Evolutionary conservation across 1,140 invertebrate species (phyloP).

Genomic region (Hermetia illucens): DNA sequence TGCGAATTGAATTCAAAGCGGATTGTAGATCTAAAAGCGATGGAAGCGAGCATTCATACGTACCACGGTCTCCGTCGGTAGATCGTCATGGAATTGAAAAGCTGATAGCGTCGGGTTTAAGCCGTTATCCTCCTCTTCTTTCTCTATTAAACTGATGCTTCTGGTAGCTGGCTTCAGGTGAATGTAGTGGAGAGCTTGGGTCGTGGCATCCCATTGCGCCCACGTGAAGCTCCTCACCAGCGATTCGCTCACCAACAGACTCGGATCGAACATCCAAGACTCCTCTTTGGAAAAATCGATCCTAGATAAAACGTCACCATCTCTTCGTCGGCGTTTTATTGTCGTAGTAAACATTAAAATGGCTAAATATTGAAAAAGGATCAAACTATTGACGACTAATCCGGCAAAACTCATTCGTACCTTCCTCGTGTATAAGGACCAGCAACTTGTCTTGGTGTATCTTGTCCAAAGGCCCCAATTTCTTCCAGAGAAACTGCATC

Average conservation of each 20-base stretch:
- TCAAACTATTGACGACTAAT: background rate
- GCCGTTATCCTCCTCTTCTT: slow-evolving; percentile 39
- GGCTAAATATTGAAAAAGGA: slow-evolving; percentile 11
- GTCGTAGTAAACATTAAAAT: slow-evolving; percentile 22
- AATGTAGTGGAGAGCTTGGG: slow-evolving; percentile 60
- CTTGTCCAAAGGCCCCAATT: slow-evolving; percentile 38
- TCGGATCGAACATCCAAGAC: slow-evolving; percentile 35
- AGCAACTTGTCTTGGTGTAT: slow-evolving; percentile 51
- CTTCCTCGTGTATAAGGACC: slow-evolving; percentile 62
- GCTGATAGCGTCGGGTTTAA: slow-evolving; percentile 57
- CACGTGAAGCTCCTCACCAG: slow-evolving; percentile 60
- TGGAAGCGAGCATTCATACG: slow-evolving; percentile 15
- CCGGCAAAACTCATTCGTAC: slow-evolving; percentile 34
- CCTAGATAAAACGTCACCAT: slow-evolving; percentile 11
- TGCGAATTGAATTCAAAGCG: too few species aligned
- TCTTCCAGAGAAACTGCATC: slow-evolving; percentile 63
- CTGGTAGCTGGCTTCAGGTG: slow-evolving; percentile 51
- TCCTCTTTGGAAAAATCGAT: slow-evolving; percentile 32
- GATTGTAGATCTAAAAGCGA: slow-evolving; percentile 7
- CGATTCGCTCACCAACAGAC: slow-evolving; percentile 40
- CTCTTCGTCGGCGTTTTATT: slow-evolving; percentile 15
- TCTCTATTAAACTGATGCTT: slow-evolving; percentile 49
- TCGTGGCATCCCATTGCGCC: slow-evolving; percentile 66
- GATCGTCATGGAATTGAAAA: slow-evolving; percentile 67
- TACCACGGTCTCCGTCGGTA: slow-evolving; percentile 75